phyloP scores from a whole-genome alignment of 2,888 invertebrate genomes.

The Temnothorax ravouxi region DNA sequence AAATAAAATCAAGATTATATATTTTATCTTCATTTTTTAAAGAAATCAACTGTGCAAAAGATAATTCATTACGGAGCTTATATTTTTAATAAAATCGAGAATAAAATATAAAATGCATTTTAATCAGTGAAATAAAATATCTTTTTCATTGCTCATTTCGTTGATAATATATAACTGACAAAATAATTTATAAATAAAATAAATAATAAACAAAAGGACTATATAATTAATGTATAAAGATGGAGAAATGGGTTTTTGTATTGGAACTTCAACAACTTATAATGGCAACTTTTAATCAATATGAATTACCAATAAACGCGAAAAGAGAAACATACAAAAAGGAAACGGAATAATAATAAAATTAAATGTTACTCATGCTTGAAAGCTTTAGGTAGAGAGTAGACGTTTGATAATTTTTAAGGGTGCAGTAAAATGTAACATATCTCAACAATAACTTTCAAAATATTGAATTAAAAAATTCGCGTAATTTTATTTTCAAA shows the following conservation, averaged over 20 bases:
- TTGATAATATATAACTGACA: background rate
- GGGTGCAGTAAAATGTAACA: background rate
- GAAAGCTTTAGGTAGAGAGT: background rate
- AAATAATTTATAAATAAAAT: background rate
- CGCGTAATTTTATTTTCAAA: background rate
- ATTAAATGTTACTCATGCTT: background rate
- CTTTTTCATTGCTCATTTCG: background rate
- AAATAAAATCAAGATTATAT: background rate
- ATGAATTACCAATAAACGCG: too few relatives aligned
- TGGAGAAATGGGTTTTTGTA: background rate
- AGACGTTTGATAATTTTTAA: conserved; percentile 7
- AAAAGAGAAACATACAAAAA: background rate
- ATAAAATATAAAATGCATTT: background rate
- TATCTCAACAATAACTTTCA: background rate
- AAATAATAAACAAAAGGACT: background rate
- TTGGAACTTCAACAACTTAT: background rate
- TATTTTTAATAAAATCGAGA: background rate
- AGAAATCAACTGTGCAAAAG: background rate
- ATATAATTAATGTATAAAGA: background rate
- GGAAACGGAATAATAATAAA: conserved; percentile 1
- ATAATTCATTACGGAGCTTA: background rate
- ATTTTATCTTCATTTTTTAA: background rate
- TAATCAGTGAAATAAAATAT: background rate
- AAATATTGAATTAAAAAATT: background rate
- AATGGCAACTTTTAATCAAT: background rate